Base-by-base conservation (phyloP, 2,113 vertebrate genomes). In the Nymphicus hollandicus region DNA sequence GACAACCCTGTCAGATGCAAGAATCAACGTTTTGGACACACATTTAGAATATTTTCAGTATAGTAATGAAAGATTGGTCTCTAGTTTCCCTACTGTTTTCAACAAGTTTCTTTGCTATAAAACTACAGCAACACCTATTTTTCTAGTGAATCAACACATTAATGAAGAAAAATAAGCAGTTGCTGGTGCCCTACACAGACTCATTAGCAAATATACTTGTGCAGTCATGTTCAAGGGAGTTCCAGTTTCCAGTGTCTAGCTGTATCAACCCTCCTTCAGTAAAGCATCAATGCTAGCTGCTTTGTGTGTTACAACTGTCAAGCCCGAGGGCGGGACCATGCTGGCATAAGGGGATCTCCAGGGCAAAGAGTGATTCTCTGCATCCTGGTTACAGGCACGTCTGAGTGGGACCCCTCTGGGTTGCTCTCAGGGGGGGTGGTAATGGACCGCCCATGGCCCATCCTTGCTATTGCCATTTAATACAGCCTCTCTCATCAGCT, bases 261-360 rank as follows among this genome's bases (percentile, higher is more conserved):
- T 1, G 1, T 41, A 35, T 14, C 25, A 63, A 60, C 39, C 14
- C 4, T 53, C 16, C 39, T 81, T 87, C 20, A 23, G 11, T 29
- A 65, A 81, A 56, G 47, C 50, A 44, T 16, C 52, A 37, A 56
- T 6, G 2, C 13, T 8, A 63, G 18, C 19, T 35, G 46, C 50
- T 65, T 29, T 73, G 33, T 1, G 6, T 7, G 3, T 18, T 53
- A 64, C 56, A 64, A 11, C 49, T 83, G 66, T 33, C 53, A 86
- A 80, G 64, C 44, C 37, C 0, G 0, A 74, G 35, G 43, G 39
- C 0, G 1, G 18, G 23, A 49, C 52, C 18, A 2, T 1, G 2
- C 7, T 0, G 0, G 47, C 8, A 1, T 33, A 52, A 56, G 69
- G 25, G 66, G 44, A 81, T 31, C n/a, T 66, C 70, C 46, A 28